phyloP scores from a whole-genome alignment of 2,797 vertebrate species.

The Hyperoplus lanceolatus region DNA sequence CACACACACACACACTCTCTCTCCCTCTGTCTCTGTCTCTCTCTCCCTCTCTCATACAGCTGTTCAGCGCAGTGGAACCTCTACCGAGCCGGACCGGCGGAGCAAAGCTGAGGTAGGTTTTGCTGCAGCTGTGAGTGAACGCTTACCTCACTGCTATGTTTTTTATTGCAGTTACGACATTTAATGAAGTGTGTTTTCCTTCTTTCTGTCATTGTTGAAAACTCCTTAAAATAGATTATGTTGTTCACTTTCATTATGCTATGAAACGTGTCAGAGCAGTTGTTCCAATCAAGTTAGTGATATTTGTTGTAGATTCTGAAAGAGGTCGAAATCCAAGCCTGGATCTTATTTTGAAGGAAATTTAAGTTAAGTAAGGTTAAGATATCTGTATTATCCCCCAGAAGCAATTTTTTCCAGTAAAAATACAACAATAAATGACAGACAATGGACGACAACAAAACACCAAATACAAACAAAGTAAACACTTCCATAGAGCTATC shows the following conservation, averaged over 20 bases:
- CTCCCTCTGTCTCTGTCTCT: not conserved
- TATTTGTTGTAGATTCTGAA: not conserved
- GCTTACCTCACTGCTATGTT: slow-evolving; percentile 57
- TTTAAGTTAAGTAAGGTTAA: too few species aligned
- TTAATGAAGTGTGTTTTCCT: not conserved
- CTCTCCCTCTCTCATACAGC: slow-evolving; percentile 42
- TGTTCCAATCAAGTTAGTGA: slow-evolving; percentile 17
- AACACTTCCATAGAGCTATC: too few species aligned
- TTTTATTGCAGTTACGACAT: slow-evolving; percentile 52
- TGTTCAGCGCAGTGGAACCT: slow-evolving; percentile 58
- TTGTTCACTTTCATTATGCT: not conserved
- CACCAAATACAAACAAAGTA: too few species aligned
- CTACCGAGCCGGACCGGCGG: slow-evolving; percentile 24
- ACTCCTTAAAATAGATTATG: not conserved
- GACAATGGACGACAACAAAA: too few species aligned
- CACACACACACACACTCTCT: slow-evolving; percentile 3
- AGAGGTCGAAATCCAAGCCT: not conserved
- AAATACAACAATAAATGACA: too few species aligned
- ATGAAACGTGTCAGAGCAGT: not conserved
- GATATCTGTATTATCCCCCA: too few species aligned
- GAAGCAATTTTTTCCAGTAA: too few species aligned
- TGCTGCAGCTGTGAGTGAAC: slow-evolving; percentile 44
- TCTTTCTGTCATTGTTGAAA: slow-evolving; percentile 11
- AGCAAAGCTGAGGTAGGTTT: slow-evolving; percentile 63
- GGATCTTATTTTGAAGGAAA: not conserved